Percentiles rank a stretch among this genome's conserved stretches.
phyloP scores from a whole-genome alignment of 2,888 invertebrate species.

The Aphidius colemani region DNA sequence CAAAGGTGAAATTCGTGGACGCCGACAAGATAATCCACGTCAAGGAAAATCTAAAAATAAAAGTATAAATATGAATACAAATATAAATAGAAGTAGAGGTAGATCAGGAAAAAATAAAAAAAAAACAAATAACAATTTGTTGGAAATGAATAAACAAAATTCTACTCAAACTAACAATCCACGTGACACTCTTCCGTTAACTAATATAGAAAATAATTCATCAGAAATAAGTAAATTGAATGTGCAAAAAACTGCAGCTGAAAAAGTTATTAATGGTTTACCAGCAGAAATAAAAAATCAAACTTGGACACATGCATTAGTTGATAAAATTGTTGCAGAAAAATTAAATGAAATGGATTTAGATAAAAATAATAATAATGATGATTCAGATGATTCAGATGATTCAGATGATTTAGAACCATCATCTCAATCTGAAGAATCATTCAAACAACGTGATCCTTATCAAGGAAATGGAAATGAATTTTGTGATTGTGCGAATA shows the following conservation, averaged over 20 bases:
- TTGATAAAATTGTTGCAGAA: conserved; percentile 6
- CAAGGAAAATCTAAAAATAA: too few species aligned
- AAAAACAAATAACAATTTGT: neutral
- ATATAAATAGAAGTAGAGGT: neutral
- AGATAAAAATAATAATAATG: neutral
- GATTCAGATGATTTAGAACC: neutral
- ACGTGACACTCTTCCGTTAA: neutral
- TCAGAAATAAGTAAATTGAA: neutral
- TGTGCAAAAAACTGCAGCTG: neutral
- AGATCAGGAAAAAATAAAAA: neutral
- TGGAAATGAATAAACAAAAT: neutral
- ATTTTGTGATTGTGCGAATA: too few species aligned
- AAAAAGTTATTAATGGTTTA: neutral
- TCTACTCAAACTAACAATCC: neutral
- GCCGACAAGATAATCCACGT: neutral
- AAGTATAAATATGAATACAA: too few species aligned
- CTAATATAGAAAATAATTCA: neutral
- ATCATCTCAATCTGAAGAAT: neutral
- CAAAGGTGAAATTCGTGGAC: neutral
- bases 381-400: neutral
- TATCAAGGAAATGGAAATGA: too few species aligned
- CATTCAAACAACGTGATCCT: too few species aligned
- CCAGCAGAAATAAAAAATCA: conserved; percentile 7
- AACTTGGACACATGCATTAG: conserved; percentile 5
- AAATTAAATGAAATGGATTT: conserved; percentile 6